Conservation (phyloP, 2,888 invertebrate genomes). For the Yponomeuta malinellus region DNA sequence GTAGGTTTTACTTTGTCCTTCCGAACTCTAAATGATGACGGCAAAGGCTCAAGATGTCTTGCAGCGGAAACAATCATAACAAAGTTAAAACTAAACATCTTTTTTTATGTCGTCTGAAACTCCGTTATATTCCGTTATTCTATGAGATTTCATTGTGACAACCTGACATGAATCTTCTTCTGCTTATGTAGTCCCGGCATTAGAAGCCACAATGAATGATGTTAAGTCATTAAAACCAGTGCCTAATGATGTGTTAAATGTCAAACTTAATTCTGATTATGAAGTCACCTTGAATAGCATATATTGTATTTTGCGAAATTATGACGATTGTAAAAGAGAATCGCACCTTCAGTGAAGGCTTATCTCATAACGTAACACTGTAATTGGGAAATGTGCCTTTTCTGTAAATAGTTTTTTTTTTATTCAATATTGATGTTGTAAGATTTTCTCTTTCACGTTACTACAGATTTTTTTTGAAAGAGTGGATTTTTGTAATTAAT, state of each 20-base stretch:
- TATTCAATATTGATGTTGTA: background rate
- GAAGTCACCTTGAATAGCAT: background rate
- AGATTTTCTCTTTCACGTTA: background rate
- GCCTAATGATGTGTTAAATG: conserved; percentile 12
- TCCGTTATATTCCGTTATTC: too few species aligned
- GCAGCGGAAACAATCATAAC: too few species aligned
- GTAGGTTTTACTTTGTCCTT: too few species aligned
- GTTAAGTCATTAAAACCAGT: conserved; percentile 4
- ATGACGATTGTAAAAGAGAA: background rate
- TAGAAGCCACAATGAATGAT: background rate
- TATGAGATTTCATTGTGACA: too few species aligned
- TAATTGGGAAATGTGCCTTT: background rate
- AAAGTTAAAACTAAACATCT: too few species aligned
- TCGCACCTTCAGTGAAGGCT: background rate
- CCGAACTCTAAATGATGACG: too few species aligned
- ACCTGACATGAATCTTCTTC: too few species aligned
- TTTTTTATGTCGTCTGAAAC: too few species aligned
- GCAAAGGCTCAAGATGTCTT: too few species aligned
- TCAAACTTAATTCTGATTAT: conserved; percentile 14
- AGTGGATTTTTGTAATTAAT: too few species aligned
- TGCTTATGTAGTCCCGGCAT: background rate
- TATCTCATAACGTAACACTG: background rate
- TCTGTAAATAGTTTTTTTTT: background rate
- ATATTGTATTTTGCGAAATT: conserved; percentile 9
- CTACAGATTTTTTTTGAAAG: too few species aligned